Conservation (phyloP, 2,113 vertebrate species). For the Gallinago undulata region DNA sequence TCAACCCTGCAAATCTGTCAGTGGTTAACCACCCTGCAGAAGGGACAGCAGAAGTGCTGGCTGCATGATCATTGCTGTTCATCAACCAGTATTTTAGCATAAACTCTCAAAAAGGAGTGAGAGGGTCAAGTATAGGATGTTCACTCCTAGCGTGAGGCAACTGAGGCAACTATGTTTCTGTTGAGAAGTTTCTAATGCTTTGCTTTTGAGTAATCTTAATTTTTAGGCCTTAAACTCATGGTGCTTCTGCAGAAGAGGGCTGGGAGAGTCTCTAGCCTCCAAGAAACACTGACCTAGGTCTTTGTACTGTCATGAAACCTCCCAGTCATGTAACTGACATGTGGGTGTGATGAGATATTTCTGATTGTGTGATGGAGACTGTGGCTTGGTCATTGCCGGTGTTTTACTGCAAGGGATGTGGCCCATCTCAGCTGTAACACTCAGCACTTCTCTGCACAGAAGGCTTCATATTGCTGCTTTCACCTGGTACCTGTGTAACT, state of each 20-base stretch:
- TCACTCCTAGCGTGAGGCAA: fast-evolving
- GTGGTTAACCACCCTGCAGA: background rate
- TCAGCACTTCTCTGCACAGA: background rate
- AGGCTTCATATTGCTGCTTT: background rate
- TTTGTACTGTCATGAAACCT: background rate
- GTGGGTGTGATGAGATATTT: background rate
- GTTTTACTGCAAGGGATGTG: background rate
- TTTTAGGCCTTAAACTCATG: background rate
- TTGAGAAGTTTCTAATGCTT: background rate
- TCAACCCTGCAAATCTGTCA: background rate
- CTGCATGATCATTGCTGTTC: background rate
- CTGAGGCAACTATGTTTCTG: background rate
- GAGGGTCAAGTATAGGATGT: background rate
- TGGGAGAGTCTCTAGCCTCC: background rate
- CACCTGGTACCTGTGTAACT: background rate
- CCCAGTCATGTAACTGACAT: fast-evolving
- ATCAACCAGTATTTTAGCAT: background rate
- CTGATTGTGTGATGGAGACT: background rate
- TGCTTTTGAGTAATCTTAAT: background rate
- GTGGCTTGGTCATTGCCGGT: background rate
- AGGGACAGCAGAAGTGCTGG: background rate
- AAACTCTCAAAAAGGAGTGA: background rate
- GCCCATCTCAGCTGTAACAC: fast-evolving
- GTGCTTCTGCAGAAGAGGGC: background rate
- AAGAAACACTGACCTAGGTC: background rate